phyloP scores from a whole-genome alignment of 2,113 vertebrate genomes.

The Fulica atra region DNA sequence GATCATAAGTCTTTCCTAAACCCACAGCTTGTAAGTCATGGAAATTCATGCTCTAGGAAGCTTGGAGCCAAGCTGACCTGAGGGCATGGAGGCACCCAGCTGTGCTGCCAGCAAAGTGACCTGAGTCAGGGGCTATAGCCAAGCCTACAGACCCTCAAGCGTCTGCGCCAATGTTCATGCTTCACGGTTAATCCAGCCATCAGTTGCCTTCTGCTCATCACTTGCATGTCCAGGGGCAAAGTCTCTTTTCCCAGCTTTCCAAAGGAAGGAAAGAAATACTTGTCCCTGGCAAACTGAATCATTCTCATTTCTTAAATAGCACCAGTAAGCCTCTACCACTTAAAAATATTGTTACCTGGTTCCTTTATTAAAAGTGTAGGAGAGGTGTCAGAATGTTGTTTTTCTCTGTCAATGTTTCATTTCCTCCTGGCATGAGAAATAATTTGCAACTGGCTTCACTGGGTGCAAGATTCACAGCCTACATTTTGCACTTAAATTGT shows the following conservation, averaged over 20 bases:
- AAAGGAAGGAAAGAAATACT: not conserved
- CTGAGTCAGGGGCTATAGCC: not conserved
- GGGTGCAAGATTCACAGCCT: not conserved
- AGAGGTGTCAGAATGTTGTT: not conserved
- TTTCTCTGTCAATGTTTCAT: not conserved
- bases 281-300: not conserved
- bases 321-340: not conserved
- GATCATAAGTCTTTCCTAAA: not conserved
- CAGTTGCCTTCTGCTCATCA: not conserved
- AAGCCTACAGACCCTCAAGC: not conserved
- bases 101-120: constrained; percentile 40
- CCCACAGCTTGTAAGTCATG: not conserved
- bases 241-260: not conserved
- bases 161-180: not conserved
- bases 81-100: constrained; percentile 24
- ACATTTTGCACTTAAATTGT: not conserved
- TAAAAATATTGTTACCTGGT: not conserved
- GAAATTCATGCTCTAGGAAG: constrained; percentile 8
- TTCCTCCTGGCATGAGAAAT: not conserved
- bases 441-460: not conserved
- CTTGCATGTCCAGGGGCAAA: not conserved
- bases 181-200: not conserved
- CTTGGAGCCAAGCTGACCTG: constrained; percentile 53
- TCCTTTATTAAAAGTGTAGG: not conserved
- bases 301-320: not conserved